Percentiles rank a stretch among this genome's conserved stretches.
phyloP scores from a whole-genome alignment of 2,797 vertebrate species.

The Gambelia wislizenii region DNA sequence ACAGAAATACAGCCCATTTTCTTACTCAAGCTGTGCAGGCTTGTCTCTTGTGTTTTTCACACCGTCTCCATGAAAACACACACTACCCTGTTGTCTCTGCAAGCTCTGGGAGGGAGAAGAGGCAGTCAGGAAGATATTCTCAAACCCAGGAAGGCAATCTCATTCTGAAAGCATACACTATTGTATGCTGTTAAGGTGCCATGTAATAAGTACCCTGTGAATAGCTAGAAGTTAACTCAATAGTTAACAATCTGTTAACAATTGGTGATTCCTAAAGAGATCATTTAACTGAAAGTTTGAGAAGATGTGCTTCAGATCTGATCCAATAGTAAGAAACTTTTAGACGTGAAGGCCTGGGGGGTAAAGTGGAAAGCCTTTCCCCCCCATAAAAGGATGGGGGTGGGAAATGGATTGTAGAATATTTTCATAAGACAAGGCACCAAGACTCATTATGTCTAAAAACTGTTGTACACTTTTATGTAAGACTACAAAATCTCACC shows the following conservation, averaged over 20 bases:
- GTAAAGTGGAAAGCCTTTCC: no score
- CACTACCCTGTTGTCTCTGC: constrained; percentile 13
- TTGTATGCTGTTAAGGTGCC: constrained; percentile 13
- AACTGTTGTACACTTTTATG: no score
- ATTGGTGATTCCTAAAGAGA: neutral
- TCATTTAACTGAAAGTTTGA: neutral
- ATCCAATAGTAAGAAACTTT: neutral
- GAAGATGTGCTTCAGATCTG: neutral
- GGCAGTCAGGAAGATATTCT: constrained; percentile 25
- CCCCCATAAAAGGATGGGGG: no score
- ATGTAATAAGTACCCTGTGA: neutral
- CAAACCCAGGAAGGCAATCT: constrained; percentile 20
- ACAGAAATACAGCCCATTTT: constrained; percentile 31
- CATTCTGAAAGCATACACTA: constrained; percentile 11
- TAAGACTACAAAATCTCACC: no score
- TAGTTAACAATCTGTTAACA: neutral
- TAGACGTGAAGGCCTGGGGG: no score
- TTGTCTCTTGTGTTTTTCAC: constrained; percentile 45
- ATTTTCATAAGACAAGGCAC: no score
- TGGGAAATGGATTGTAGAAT: no score
- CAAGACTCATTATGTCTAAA: no score
- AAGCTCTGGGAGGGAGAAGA: constrained; percentile 40
- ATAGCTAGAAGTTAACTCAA: neutral
- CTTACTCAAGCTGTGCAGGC: constrained; percentile 51
- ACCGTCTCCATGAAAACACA: constrained; percentile 49